Conservation (phyloP, 1,140 invertebrate species). For the Drosophila leontia region DNA sequence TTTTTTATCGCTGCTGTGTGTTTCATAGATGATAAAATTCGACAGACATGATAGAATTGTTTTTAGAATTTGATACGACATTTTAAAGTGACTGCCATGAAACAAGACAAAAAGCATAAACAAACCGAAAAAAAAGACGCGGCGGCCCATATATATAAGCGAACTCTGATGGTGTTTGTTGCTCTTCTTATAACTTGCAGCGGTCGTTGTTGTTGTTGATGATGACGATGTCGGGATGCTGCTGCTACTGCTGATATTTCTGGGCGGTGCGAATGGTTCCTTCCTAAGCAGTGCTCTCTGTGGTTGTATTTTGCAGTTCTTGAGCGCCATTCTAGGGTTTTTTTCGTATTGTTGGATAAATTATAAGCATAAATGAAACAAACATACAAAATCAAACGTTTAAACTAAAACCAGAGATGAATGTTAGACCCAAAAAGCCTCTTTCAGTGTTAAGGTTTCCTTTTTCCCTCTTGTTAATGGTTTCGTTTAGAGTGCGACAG, state of each 20-base stretch:
- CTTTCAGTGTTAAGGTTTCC: constrained; percentile 39
- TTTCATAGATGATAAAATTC: constrained; percentile 54
- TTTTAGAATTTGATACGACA: constrained; percentile 51
- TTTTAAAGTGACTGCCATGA: constrained; percentile 29
- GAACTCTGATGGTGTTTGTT: constrained; percentile 41
- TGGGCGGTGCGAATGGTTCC: constrained; percentile 52
- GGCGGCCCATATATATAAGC: constrained; percentile 49
- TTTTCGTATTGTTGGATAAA: constrained; percentile 13
- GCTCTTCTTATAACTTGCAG: constrained; percentile 28
- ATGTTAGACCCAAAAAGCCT: constrained; percentile 72
- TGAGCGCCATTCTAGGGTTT: constrained; percentile 76
- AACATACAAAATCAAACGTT: constrained; percentile 15
- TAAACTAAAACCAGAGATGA: constrained; percentile 21
- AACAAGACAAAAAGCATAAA: constrained; percentile 68
- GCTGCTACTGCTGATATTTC: constrained; percentile 40
- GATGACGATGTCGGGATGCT: constrained; percentile 28
- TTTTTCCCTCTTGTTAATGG: constrained; percentile 15
- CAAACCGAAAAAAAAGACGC: constrained; percentile 51
- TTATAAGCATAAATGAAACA: constrained; percentile 43
- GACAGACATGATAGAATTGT: constrained; percentile 41
- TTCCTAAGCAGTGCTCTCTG: constrained; percentile 82
- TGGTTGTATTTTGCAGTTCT: constrained; percentile 84
- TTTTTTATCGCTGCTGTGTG: constrained; percentile 18
- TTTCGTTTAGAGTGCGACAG: constrained; percentile 27
- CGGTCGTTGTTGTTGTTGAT: constrained; percentile 14